Conservation (phyloP, 2,113 vertebrate species). For the Numida meleagris region DNA sequence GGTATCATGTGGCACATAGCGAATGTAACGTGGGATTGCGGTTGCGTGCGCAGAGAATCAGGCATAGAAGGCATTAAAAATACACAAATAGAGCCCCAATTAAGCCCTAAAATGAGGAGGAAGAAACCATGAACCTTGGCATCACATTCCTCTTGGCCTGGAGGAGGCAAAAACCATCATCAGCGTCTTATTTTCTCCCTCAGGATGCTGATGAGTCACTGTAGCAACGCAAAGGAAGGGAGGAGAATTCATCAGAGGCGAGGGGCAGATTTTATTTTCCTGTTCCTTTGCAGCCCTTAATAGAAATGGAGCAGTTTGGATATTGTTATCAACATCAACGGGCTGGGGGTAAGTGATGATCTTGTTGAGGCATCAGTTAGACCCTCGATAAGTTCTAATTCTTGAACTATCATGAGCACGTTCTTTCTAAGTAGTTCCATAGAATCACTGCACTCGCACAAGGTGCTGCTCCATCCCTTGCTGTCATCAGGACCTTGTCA, state of each 20-base stretch:
- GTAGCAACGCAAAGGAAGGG: background rate
- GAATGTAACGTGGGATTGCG: fast-evolving
- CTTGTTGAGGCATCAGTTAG: background rate
- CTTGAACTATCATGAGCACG: background rate
- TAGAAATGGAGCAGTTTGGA: background rate
- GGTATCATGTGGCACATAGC: fast-evolving
- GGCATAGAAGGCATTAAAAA: background rate
- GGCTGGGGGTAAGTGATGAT: background rate
- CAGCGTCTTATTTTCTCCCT: fast-evolving
- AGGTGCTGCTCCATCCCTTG: background rate
- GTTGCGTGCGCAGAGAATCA: background rate
- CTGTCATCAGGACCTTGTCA: background rate
- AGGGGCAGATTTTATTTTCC: background rate
- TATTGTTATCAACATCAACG: background rate
- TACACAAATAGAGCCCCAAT: background rate
- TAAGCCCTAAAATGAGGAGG: background rate
- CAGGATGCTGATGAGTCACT: slow-evolving; percentile 16
- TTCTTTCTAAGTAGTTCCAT: background rate
- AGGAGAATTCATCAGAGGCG: background rate
- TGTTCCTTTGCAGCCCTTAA: background rate
- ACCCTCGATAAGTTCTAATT: background rate
- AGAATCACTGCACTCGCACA: background rate
- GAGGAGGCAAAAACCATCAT: background rate
- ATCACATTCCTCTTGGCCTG: background rate
- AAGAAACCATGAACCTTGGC: background rate